Evolutionary conservation across 2,113 vertebrate species (phyloP).

Genomic region (Columbina picui): DNA sequence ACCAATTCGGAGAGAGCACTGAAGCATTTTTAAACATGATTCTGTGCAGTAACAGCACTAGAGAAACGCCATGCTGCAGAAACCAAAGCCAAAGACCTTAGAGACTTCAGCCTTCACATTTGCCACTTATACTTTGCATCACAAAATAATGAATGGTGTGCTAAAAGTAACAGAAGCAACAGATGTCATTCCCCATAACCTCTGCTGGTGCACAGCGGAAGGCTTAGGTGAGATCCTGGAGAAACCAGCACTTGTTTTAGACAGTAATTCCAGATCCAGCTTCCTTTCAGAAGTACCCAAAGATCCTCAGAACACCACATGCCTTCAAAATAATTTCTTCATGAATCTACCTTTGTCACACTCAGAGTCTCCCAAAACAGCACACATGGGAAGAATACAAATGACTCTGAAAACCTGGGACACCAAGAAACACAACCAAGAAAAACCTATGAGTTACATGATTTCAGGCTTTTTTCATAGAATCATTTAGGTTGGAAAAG

Average conservation of each 20-base stretch:
- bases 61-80: not conserved
- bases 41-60: not conserved
- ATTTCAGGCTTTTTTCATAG: not conserved
- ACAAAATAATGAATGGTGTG: not conserved
- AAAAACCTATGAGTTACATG: not conserved
- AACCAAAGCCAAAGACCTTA: not conserved
- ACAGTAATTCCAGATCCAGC: not conserved
- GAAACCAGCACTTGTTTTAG: not conserved
- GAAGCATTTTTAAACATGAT: not conserved
- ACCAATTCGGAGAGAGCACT: not conserved
- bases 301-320: not conserved
- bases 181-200: not conserved
- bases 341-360: not conserved
- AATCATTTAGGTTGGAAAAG: not conserved
- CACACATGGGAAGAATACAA: not conserved
- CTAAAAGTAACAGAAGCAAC: not conserved
- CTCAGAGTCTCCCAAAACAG: not conserved
- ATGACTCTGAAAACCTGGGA: not conserved
- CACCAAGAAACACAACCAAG: not conserved
- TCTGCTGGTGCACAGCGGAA: not conserved
- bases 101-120: not conserved
- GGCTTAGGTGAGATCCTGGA: not conserved
- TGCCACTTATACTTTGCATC: not conserved
- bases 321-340: not conserved
- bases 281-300: not conserved